phyloP scores from a whole-genome alignment of 2,113 vertebrate species.

The Mellivora capensis region DNA sequence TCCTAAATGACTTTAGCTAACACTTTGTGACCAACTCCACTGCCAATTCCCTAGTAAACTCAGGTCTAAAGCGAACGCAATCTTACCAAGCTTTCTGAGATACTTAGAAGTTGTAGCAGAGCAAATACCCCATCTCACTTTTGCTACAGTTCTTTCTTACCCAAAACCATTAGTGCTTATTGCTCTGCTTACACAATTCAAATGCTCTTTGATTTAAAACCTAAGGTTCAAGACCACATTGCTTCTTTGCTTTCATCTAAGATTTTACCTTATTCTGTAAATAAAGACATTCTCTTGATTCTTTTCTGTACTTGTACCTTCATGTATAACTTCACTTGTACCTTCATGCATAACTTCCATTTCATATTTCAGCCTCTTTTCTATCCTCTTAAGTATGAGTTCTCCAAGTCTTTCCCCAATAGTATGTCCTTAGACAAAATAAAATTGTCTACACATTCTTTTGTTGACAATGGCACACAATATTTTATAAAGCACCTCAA shows the following conservation, averaged over 20 bases:
- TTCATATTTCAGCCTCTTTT: neutral
- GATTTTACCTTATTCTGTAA: neutral
- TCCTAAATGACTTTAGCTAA: neutral
- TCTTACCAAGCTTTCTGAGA: neutral
- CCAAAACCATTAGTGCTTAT: conserved; percentile 19
- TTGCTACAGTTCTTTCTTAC: neutral
- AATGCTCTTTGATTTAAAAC: conserved; percentile 5
- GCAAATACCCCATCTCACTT: neutral
- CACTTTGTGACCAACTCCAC: neutral
- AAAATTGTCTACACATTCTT: neutral
- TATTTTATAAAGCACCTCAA: neutral
- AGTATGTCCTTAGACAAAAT: neutral
- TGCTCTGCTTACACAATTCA: conserved; percentile 8
- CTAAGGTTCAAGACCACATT: neutral
- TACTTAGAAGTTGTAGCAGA: neutral
- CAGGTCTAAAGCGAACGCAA: neutral
- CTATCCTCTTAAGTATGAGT: neutral
- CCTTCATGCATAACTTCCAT: neutral
- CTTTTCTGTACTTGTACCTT: neutral
- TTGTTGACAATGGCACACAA: neutral
- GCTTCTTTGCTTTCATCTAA: neutral
- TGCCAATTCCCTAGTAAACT: neutral
- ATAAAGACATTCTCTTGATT: neutral
- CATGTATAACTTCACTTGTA: neutral
- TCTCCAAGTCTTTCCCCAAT: neutral